These are phyloP conservation scores for Drosophila subsilvestris DNA, from an alignment of 2,888 invertebrate species.

Conservation along the genomic window DNA sequence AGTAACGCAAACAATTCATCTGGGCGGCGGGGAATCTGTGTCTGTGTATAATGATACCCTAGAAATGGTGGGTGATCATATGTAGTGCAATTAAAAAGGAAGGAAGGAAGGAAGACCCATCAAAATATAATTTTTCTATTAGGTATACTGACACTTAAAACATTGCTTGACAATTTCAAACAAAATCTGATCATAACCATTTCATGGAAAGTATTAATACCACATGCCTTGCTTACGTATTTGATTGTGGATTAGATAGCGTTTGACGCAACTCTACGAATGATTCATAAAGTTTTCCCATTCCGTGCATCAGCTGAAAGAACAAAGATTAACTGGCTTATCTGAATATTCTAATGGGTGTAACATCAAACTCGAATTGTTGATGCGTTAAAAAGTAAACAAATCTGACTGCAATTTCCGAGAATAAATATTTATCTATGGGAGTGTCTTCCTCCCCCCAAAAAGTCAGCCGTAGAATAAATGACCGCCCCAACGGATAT, in stretches of 20 bases:
- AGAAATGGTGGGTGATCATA: neutral
- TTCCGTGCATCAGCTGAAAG: neutral
- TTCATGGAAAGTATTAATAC: neutral
- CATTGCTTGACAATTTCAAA: too few species aligned
- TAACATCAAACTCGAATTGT: neutral
- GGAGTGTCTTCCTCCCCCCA: neutral
- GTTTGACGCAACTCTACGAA: neutral
- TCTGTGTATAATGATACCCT: slow-evolving; percentile 1
- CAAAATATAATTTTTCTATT: too few species aligned
- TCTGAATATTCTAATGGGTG: neutral
- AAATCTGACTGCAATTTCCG: neutral
- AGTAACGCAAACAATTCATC: slow-evolving; percentile 16
- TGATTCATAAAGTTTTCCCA: neutral
- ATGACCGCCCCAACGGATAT: slow-evolving; percentile 25
- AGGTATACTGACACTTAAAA: too few species aligned
- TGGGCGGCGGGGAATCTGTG: neutral
- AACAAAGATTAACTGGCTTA: neutral
- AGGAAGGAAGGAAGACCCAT: too few species aligned
- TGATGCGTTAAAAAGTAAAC: neutral
- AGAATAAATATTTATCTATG: neutral
- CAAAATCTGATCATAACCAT: neutral
- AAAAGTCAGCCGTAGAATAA: neutral
- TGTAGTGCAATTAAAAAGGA: too few species aligned
- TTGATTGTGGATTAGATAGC: neutral
- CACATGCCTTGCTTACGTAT: neutral